Base-by-base conservation (phyloP, 2,113 vertebrate species). In the Sphaerodactylus townsendi region DNA sequence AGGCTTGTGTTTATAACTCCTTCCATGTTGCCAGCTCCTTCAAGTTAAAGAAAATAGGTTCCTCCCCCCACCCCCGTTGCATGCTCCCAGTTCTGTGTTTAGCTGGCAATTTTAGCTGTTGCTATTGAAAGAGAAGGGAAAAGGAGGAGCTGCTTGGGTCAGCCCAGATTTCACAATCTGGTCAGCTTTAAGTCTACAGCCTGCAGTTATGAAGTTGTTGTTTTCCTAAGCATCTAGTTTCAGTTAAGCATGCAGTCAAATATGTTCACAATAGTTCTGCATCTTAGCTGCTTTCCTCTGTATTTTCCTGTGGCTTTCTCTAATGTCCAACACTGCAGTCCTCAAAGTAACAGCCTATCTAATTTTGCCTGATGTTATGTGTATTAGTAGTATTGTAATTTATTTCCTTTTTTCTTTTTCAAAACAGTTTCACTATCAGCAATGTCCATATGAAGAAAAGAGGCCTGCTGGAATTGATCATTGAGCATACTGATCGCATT, bases 401-500 rank as follows among this genome's bases (percentile, higher is more conserved):
- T 10, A 23, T 48, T 28, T 68, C 72, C 84, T 23, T 44, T 21
- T 35, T 30, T 73, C 11, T 80, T 23, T 85, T 17, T 37, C 87
- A 81, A 39, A 79, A 53, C 89, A 97, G 97, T 88, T 97, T 97
- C 48, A 82, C 93, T 4, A 86, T 97, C 75, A 96, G 94, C 81
- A 97, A 96, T 10, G 91, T 94, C 2, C 86, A 91, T 74, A 89
- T 84, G 3, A 94, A 95, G 14, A 93, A 89, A 73, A 89, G 83
- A 3, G 92, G 94, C 7, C 80, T 81, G 2, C n/a, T 95, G 65
- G 48, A 84, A 56, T 88, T 96, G 80, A 77, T 84, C 82, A 90
- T 97, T 70, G 87, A 93, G 44, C 95, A 82, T 19, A 81, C 86
- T 9, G 95, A 94, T 88, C 92, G 90, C 56, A 93, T 95, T 85